Evolutionary conservation across 2,113 vertebrate species (phyloP).

Genomic region (Echinops telfairi): DNA sequence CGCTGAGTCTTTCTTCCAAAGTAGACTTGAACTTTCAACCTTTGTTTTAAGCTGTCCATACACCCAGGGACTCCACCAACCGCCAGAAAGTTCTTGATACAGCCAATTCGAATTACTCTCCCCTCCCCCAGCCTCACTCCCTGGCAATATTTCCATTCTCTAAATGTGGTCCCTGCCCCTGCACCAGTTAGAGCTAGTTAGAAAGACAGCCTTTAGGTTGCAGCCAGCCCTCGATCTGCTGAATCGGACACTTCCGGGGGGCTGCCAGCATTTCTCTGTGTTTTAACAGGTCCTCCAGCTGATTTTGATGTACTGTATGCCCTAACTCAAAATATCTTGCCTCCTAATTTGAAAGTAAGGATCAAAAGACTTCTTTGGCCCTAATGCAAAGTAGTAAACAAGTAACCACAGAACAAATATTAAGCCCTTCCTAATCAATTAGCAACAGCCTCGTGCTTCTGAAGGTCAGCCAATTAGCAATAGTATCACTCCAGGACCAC

Average conservation of each 20-base stretch:
- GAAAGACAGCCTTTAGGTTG: background rate
- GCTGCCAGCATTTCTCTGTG: background rate
- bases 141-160: background rate
- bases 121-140: background rate
- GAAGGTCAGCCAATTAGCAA: constrained; percentile 51
- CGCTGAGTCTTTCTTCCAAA: background rate
- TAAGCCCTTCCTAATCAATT: constrained; percentile 42
- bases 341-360: constrained; percentile 56
- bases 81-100: background rate
- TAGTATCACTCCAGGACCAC: background rate
- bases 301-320: background rate
- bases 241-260: background rate
- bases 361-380: constrained; percentile 42
- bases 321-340: constrained; percentile 24
- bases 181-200: background rate
- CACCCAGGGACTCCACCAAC: background rate
- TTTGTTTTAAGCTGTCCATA: background rate
- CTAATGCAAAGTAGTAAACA: constrained; percentile 61
- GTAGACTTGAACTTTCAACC: background rate
- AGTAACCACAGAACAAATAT: constrained; percentile 58
- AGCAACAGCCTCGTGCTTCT: background rate
- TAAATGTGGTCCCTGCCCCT: background rate
- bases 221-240: background rate
- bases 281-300: background rate
- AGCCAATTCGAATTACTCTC: background rate